Base-by-base conservation (phyloP, 2,113 vertebrate species). In the Hyla sarda region DNA sequence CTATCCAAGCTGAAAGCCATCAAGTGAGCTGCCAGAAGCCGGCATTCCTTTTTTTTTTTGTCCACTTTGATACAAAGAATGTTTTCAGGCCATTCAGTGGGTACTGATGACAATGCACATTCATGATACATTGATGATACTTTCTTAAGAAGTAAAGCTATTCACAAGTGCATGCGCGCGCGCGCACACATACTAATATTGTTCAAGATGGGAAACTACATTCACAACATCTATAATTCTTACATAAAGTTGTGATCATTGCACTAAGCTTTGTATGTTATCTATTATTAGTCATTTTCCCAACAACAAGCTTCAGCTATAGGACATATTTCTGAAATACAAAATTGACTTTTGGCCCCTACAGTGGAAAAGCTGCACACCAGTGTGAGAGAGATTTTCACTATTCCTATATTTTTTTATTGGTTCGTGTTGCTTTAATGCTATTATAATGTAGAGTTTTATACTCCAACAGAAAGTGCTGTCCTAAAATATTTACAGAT, bases 1-100 rank as follows among this genome's bases (percentile, higher is more conserved):
- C 78, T 34, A 65, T 62, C 19, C 56, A 60, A 41, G 52, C 77
- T 41, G 34, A 60, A 37, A 79, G 37, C 37, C 56, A 30, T 81
- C 25, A 45, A 8, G 14, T 65, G 56, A 80, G 34, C 32, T 12
- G 67, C 34, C 19, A 71, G 67, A 71, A 71, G 34, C 32, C 14
- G 9, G 2, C 19, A 12, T 71, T 23, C 19, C 67, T 71, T 21
- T 9, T 17, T 65, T 30, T 10, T 69, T 17, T 2, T 17, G 30
- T 69, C 32, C 17, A 37, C 30, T 34, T 34, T 19, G 16, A 58
- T 58, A 58, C 6, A 65, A 14, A 32, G 10, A 71, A 5, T 41
- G 32, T 21, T 69, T 10, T 37, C 17, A 37, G 32, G 32, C 32
- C 28, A 16, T 32, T 67, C 14, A 4, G 30, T 34, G 30, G 32